Evolutionary conservation across 2,797 vertebrate genomes (phyloP).

Genomic region (Protosalanx chinensis): DNA sequence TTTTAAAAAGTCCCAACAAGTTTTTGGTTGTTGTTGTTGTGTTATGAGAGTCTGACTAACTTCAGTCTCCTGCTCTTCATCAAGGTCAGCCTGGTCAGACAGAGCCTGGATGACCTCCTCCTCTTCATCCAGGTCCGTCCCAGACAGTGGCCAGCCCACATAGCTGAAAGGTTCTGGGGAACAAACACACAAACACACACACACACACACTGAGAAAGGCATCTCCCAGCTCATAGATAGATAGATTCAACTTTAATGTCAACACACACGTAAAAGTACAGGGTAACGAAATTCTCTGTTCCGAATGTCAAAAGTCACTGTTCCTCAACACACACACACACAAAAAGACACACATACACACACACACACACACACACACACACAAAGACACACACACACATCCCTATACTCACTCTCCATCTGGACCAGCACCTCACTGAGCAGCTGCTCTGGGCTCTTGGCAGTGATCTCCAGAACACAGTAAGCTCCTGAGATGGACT

Average conservation of each 20-base stretch:
- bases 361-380: background rate
- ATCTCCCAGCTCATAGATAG: no score
- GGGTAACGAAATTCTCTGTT: no score
- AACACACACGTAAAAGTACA: no score
- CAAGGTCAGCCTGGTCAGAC: constrained; percentile 55
- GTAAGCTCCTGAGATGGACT: constrained; percentile 47
- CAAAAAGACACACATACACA: background rate
- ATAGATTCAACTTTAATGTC: no score
- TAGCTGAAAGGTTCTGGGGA: constrained; percentile 77
- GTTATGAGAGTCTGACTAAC: constrained; percentile 35
- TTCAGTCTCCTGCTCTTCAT: constrained; percentile 45
- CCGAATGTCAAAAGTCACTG: background rate
- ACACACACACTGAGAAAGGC: background rate
- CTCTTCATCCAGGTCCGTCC: constrained; percentile 80
- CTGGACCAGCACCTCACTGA: constrained; percentile 69
- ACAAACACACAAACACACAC: constrained; percentile 7
- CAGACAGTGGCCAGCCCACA: constrained; percentile 69
- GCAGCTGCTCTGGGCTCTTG: constrained; percentile 76
- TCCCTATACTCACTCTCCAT: constrained; percentile 82
- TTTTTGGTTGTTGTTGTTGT: no score
- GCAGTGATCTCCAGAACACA: constrained; percentile 71
- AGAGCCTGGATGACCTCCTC: constrained; percentile 76
- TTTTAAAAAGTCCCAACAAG: no score
- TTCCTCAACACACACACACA: background rate
- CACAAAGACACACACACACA: background rate